phyloP scores from a whole-genome alignment of 2,113 vertebrate genomes.

The Mobula birostris region DNA sequence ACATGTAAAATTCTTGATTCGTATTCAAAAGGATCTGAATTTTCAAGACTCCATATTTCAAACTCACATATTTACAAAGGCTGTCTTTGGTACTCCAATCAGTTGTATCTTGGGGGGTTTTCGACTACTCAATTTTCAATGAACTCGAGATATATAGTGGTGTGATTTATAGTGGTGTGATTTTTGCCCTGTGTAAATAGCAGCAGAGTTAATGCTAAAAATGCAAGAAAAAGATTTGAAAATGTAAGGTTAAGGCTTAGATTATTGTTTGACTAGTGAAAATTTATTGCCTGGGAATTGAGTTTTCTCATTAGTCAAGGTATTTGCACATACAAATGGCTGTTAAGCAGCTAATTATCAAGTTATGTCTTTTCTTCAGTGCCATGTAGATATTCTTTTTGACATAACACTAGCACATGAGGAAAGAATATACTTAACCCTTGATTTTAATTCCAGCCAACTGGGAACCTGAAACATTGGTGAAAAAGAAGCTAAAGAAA shows the following conservation, averaged over 20 bases:
- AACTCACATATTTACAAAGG: not conserved
- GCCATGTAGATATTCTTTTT: not conserved
- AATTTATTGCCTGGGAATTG: not conserved
- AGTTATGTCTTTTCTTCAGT: not conserved
- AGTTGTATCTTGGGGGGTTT: not conserved
- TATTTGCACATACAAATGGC: not conserved
- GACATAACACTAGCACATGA: not conserved
- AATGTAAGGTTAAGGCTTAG: too few relatives aligned
- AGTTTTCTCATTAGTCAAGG: not conserved
- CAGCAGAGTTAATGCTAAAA: not conserved
- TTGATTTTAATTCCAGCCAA: not conserved
- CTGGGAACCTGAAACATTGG: not conserved
- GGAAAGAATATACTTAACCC: not conserved
- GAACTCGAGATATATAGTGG: not conserved
- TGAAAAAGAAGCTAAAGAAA: not conserved
- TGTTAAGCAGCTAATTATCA: not conserved
- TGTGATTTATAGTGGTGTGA: not conserved
- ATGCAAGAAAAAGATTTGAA: too few relatives aligned
- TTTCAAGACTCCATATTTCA: not conserved
- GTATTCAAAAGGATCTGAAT: not conserved
- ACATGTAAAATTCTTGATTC: too few relatives aligned
- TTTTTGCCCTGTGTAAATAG: not conserved
- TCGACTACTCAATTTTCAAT: too few relatives aligned
- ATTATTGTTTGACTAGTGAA: not conserved
- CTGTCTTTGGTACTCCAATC: not conserved